A percentile compares a stretch with the other conserved stretches of the same genome.
Evolutionary conservation across 2,797 vertebrate genomes (phyloP).

Genomic region (Enteromius trimaculatus): DNA sequence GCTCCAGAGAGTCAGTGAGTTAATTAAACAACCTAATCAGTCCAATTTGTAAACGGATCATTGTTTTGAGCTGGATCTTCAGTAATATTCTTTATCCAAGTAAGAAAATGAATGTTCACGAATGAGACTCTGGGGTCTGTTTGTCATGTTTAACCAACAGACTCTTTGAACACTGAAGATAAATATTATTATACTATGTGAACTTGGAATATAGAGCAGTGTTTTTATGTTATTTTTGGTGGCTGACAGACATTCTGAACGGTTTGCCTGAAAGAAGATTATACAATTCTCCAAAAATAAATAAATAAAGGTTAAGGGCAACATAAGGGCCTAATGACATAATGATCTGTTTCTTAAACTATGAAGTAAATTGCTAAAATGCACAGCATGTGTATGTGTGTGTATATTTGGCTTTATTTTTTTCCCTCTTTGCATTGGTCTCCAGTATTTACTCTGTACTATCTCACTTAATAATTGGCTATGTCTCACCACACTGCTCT

Average conservation of each 20-base stretch:
- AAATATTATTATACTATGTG: no score
- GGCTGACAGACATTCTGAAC: neutral
- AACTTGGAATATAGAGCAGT: neutral
- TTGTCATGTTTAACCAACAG: neutral
- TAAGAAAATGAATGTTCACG: neutral
- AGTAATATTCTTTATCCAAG: neutral
- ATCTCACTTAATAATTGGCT: slow-evolving; percentile 50
- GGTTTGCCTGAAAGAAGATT: neutral
- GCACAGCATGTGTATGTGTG: neutral
- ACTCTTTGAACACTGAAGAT: neutral
- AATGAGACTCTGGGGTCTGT: neutral
- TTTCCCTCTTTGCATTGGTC: neutral
- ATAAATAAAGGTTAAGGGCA: neutral
- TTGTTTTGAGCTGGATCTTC: neutral
- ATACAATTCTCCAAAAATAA: neutral
- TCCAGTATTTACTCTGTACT: slow-evolving; percentile 24
- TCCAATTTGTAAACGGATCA: neutral
- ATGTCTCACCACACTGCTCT: slow-evolving; percentile 34
- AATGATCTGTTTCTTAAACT: neutral
- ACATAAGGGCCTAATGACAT: neutral
- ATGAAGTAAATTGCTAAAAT: neutral
- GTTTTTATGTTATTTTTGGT: neutral
- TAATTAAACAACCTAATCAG: neutral
- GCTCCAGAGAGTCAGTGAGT: neutral
- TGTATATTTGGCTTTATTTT: neutral